Percentiles rank a stretch among this genome's conserved stretches.
Evolutionary conservation across 2,113 vertebrate species (phyloP).

Genomic region (Albula glossodonta): DNA sequence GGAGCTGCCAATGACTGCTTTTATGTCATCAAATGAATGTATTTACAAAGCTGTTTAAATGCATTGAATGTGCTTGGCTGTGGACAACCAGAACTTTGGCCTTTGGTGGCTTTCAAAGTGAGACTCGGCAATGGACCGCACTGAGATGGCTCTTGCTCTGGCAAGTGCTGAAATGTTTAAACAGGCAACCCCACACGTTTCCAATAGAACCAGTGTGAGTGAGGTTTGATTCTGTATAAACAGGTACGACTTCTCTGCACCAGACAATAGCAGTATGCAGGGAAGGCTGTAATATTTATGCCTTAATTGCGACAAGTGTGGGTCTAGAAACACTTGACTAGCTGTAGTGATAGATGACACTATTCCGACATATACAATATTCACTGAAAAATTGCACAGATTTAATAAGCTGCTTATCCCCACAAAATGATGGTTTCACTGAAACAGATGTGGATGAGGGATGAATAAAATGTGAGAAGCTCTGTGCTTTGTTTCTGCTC

Average conservation of each 20-base stretch:
- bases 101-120: background rate
- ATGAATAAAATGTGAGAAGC: background rate
- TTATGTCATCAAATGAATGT: background rate
- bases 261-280: too few relatives aligned
- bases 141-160: background rate
- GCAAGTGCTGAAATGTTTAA: background rate
- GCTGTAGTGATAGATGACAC: too few relatives aligned
- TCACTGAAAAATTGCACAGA: background rate
- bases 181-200: background rate
- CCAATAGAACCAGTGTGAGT: too few relatives aligned
- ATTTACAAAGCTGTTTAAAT: constrained; percentile 2
- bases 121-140: background rate
- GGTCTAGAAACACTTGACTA: background rate
- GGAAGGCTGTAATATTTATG: background rate
- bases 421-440: background rate
- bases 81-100: background rate
- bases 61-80: background rate
- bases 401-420: background rate
- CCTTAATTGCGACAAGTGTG: background rate
- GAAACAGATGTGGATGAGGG: background rate
- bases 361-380: too few relatives aligned
- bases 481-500: background rate
- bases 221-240: too few relatives aligned
- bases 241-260: too few relatives aligned
- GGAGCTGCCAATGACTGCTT: background rate